Evolutionary conservation across 2,888 invertebrate species (phyloP).

Genomic region (Elgonia sp.): DNA sequence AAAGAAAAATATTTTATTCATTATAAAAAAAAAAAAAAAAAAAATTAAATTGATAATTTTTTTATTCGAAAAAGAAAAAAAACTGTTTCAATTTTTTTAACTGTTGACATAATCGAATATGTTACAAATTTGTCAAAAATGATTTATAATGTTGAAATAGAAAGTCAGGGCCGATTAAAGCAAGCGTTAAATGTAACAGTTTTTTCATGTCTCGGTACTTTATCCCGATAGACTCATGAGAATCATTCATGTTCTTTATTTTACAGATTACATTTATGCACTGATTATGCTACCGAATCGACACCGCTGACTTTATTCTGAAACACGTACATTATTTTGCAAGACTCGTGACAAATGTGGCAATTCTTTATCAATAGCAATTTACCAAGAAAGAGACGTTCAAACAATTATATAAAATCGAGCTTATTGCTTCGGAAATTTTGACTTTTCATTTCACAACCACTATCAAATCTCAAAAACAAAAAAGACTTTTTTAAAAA

Average conservation of each 20-base stretch:
- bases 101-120: neutral
- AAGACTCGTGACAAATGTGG: conserved; percentile 63
- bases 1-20: no score
- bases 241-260: conserved; percentile 57
- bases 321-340: conserved; percentile 61
- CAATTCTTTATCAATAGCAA: conserved; percentile 67
- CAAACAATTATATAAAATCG: conserved; percentile 58
- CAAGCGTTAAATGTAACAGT: conserved; percentile 74
- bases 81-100: no score
- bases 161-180: conserved; percentile 74
- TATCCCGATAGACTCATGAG: conserved; percentile 37
- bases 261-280: conserved; percentile 64
- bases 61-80: no score
- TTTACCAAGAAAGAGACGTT: conserved; percentile 60
- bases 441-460: no score
- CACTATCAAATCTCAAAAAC: no score
- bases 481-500: no score
- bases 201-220: conserved; percentile 51
- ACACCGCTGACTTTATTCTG: conserved; percentile 54
- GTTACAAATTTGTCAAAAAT: conserved; percentile 37
- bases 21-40: no score
- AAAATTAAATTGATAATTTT: no score
- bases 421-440: conserved; percentile 9
- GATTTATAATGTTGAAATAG: conserved; percentile 49
- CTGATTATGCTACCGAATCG: conserved; percentile 68